A percentile compares a stretch with the other conserved stretches of the same genome.
Evolutionary conservation across 2,113 vertebrate species (phyloP).

Genomic region (Pelobates fuscus): DNA sequence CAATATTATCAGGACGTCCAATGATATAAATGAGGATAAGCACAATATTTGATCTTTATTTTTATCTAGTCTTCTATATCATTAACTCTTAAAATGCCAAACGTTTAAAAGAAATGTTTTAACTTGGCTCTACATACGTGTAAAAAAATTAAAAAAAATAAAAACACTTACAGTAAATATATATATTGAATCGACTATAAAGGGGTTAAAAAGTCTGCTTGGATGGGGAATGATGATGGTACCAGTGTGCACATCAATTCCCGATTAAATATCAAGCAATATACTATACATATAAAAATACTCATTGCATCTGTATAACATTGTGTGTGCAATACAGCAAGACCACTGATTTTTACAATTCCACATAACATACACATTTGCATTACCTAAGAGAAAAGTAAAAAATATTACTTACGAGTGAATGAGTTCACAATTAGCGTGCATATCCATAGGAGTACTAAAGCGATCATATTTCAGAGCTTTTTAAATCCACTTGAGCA

Average conservation of each 20-base stretch:
- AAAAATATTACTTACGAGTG: conserved; percentile 46
- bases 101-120: not conserved
- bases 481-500: conserved; percentile 49
- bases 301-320: not conserved
- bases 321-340: not conserved
- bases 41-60: not conserved
- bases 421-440: conserved; percentile 47
- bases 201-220: too few species aligned
- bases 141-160: not conserved
- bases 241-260: too few species aligned
- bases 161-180: too few species aligned
- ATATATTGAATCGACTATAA: too few species aligned
- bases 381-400: conserved; percentile 24
- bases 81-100: not conserved
- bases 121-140: not conserved
- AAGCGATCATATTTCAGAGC: conserved; percentile 47
- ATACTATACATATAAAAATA: not conserved
- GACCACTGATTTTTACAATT: conserved; percentile 2
- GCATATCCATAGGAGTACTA: conserved; percentile 45
- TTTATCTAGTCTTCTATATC: too few species aligned
- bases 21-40: too few species aligned
- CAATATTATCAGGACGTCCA: too few species aligned
- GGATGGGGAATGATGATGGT: too few species aligned
- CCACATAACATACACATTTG: conserved; percentile 12
- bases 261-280: too few species aligned